phyloP scores from a whole-genome alignment of 2,113 vertebrate species.

The Agelaius phoeniceus region DNA sequence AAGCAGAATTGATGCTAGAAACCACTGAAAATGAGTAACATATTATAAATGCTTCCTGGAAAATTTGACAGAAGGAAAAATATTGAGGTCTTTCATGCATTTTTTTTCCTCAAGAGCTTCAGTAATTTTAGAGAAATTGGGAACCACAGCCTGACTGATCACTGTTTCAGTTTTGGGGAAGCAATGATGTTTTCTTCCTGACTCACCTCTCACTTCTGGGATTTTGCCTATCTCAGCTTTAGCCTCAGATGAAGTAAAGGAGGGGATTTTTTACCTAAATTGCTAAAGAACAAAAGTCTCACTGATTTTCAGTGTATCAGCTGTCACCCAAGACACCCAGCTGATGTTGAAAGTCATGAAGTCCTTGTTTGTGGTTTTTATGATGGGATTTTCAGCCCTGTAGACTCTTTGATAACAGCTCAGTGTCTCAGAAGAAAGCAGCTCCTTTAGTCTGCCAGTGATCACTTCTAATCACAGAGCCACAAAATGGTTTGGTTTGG shows the following conservation, averaged over 20 bases:
- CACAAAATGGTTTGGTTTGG: not conserved
- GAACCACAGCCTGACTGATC: not conserved
- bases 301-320: not conserved
- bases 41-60: not conserved
- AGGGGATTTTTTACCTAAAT: not conserved
- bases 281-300: not conserved
- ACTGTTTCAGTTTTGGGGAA: not conserved
- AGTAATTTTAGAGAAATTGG: not conserved
- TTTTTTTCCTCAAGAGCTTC: not conserved
- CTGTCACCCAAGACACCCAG: not conserved
- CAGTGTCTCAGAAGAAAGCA: not conserved
- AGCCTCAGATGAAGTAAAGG: not conserved
- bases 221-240: not conserved
- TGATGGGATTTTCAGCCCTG: not conserved
- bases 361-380: not conserved
- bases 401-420: not conserved
- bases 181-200: not conserved
- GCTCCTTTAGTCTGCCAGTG: not conserved
- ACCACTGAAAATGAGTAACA: not conserved
- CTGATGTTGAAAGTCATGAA: not conserved
- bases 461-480: not conserved
- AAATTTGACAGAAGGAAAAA: not conserved
- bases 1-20: not conserved
- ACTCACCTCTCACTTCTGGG: not conserved
- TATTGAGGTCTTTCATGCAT: fast-evolving